phyloP scores from a whole-genome alignment of 64 coral and sea anemone species.

The Dendrophyllia cribrosa region DNA sequence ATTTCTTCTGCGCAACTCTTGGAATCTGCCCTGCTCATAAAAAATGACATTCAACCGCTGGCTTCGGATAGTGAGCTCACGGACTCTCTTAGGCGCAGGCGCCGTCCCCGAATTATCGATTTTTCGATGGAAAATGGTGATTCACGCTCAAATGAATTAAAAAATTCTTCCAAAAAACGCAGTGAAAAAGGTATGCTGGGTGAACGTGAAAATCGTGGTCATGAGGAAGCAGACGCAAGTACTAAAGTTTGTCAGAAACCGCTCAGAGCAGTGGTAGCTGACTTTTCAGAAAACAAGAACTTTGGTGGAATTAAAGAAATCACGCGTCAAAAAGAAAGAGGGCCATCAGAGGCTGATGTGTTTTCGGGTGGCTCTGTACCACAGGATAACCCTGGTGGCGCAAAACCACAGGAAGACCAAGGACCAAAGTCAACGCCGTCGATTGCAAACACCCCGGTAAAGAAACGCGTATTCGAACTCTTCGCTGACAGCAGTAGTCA shows the following conservation, averaged over 20 bases:
- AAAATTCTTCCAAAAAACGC: background rate
- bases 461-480: conserved; percentile 43
- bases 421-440: background rate
- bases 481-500: conserved; percentile 12
- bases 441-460: background rate
- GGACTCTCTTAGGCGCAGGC: background rate
- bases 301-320: background rate
- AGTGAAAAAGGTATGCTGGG: background rate
- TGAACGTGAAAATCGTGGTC: background rate
- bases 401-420: conserved; percentile 13
- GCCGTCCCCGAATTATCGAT: conserved; percentile 21
- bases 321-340: background rate
- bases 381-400: background rate
- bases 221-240: background rate
- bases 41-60: conserved; percentile 15
- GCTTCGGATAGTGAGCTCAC: background rate
- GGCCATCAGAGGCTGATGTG: background rate
- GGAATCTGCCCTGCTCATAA: conserved; percentile 75
- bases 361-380: background rate
- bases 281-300: background rate
- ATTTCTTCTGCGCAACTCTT: conserved; percentile 87
- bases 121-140: conserved; percentile 14
- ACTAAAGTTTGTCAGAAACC: background rate
- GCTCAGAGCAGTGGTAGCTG: background rate
- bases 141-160: background rate